phyloP scores from a whole-genome alignment of 2,888 invertebrate species.

The Torymus tubicola region DNA sequence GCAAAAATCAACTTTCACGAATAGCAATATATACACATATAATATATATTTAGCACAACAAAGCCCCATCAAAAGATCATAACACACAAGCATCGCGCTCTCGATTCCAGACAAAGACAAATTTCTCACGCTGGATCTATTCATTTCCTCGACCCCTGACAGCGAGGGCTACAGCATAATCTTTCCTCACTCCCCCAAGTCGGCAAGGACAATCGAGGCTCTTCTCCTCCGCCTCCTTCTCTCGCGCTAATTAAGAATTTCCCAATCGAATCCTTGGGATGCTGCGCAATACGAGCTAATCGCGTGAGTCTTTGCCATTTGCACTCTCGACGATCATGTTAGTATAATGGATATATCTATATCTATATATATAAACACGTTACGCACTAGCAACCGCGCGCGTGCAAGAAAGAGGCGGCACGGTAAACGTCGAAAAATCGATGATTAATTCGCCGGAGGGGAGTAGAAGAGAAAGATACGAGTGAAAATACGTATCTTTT shows the following conservation, averaged over 20 bases:
- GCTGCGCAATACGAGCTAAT: slow-evolving; percentile 42
- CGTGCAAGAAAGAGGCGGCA: slow-evolving; percentile 1
- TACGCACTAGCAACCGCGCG: not conserved
- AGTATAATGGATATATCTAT: not conserved
- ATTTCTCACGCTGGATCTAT: not conserved
- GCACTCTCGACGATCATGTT: not conserved
- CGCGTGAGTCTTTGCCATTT: slow-evolving; percentile 43
- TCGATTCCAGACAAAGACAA: not conserved
- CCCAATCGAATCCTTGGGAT: slow-evolving; percentile 26
- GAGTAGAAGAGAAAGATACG: slow-evolving; percentile 17
- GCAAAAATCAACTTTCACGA: no score
- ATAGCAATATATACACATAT: no score
- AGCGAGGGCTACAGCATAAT: not conserved
- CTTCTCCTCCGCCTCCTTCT: not conserved
- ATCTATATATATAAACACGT: slow-evolving; percentile 21
- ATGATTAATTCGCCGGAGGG: slow-evolving; percentile 45
- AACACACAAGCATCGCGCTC: not conserved
- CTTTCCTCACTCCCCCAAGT: not conserved
- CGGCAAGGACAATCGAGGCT: not conserved
- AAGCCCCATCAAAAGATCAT: not conserved
- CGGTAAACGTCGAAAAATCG: slow-evolving; percentile 46
- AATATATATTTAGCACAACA: no score
- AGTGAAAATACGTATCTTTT: slow-evolving; percentile 24
- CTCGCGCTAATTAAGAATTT: slow-evolving; percentile 35
- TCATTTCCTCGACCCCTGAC: no score